Evolutionary conservation across 2,113 vertebrate species (phyloP), one percentile per base, ranked within the genome.

Genomic region (Pelecanus crispus): DNA sequence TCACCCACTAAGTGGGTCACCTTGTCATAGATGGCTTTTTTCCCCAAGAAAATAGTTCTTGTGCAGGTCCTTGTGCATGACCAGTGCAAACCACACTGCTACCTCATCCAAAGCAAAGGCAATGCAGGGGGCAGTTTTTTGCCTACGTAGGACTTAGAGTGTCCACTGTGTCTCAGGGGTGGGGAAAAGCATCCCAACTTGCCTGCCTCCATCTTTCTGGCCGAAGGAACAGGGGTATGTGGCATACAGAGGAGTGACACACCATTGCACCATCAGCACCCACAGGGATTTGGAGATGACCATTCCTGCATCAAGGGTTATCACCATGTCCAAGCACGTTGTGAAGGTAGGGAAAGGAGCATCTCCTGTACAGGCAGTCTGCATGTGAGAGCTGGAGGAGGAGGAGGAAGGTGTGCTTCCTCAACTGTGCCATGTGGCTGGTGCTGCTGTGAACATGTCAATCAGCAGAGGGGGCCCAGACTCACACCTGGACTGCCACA

Each of bases 161-260:
- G 31, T 15, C 56, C 31, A 6, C 32, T 55, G 28, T 68, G n/a
- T 38, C 38, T 68, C 32, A 66, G 29, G 4, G 15, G 34, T 34
- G 26, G 38, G 18, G 40, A 59, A 77, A 72, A 68, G 32, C 9
- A 81, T 17, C 32, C 6, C 3, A 31, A 50, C 26, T 42, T 26
- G 17, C 26, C 29, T 68, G 22, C 26, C 32, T 52, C 6, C 34
- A 36, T 3, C 36, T 47, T 49, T 32, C 50, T 65, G 55, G 36
- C 14, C 0, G 0, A 74, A 50, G 36, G 9, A 52, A 56, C 19
- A 72, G 47, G 40, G 28, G n/a, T 1, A 0, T 11, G 40, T 17
- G 62, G 26, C 34, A 49, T 31, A 16, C 17, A 75, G 31, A 55
- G 44, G 13, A 47, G 17, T 11, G 13, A 29, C 42, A 26, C 9